Conservation (phyloP, 2,113 vertebrate species). For the Hydrochoerus hydrochaeris region DNA sequence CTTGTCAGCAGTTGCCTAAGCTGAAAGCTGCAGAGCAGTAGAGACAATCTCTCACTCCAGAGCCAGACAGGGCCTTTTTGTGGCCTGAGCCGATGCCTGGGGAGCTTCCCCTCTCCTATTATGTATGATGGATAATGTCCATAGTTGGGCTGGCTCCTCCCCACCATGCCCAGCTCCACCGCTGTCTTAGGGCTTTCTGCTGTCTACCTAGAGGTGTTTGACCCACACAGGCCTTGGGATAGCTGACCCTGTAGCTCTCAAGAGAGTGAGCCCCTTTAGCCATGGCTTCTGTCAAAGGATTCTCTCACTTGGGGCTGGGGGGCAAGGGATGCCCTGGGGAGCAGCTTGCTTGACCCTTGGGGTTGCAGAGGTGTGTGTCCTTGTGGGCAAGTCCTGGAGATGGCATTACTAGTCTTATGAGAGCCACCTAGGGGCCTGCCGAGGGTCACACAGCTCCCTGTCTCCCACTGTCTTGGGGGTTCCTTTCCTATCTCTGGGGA, state of each 20-base stretch:
- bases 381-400: constrained; percentile 27
- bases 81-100: neutral
- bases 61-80: neutral
- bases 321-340: neutral
- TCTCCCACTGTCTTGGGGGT: neutral
- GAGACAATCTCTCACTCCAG: neutral
- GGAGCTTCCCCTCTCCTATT: neutral
- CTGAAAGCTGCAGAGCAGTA: neutral
- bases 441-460: neutral
- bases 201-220: neutral
- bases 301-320: neutral
- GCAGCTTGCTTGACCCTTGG: neutral
- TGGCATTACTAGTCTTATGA: neutral
- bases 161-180: neutral
- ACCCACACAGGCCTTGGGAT: neutral
- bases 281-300: neutral
- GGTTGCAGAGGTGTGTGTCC: neutral
- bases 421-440: neutral
- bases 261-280: neutral
- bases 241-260: neutral
- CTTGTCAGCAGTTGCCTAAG: neutral
- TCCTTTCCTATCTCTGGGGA: neutral
- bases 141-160: neutral
- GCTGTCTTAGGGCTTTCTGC: neutral
- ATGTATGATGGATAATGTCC: neutral